Conservation (phyloP, 1,140 invertebrate genomes). For the Temnothorax nylanderi region DNA sequence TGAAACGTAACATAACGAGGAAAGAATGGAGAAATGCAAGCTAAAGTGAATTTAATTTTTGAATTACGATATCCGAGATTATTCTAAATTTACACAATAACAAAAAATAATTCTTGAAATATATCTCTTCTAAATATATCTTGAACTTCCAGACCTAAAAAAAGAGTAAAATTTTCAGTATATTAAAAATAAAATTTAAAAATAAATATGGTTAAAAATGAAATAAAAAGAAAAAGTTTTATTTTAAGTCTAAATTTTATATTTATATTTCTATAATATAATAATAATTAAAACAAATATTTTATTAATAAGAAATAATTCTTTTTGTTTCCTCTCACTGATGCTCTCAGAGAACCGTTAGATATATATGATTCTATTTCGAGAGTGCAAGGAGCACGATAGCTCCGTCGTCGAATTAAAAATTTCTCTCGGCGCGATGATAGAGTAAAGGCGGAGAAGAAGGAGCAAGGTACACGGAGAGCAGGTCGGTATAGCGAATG, state of each 20-base stretch:
- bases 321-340: not conserved
- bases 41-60: constrained; percentile 1
- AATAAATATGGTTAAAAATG: not conserved
- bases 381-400: not conserved
- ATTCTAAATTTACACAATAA: not conserved
- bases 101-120: not conserved
- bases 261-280: not conserved
- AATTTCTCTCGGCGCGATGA: constrained; percentile 14
- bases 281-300: not conserved
- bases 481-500: constrained; percentile 49
- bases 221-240: not conserved
- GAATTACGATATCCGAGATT: not conserved
- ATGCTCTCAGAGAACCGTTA: not conserved
- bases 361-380: constrained; percentile 49
- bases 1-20: not conserved
- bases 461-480: not conserved
- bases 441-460: not conserved
- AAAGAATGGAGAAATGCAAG: not conserved
- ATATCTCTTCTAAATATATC: no score
- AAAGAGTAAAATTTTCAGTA: not conserved
- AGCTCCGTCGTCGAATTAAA: constrained; percentile 58
- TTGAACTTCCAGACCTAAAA: not conserved
- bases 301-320: not conserved
- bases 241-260: not conserved
- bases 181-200: not conserved